Evolutionary conservation across 2,888 invertebrate genomes (phyloP).

Genomic region (Tachina fera): DNA sequence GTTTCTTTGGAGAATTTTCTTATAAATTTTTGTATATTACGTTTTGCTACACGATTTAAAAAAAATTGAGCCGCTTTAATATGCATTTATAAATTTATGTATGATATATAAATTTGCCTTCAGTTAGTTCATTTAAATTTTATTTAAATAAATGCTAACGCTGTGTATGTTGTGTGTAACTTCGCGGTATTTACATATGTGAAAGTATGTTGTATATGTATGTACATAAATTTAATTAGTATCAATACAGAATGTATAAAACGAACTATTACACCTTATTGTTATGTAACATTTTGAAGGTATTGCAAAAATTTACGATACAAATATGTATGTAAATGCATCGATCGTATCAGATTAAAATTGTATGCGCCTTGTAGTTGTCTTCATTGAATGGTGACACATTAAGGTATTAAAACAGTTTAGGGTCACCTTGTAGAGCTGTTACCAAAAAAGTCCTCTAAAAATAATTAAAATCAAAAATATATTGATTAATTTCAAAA

Average conservation of each 20-base stretch:
- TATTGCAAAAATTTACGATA: conserved; percentile 1
- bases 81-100: conserved; percentile 4
- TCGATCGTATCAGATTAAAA: conserved; percentile 31
- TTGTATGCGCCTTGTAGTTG: conserved; percentile 43
- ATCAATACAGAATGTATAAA: conserved; percentile 44
- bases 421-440: conserved; percentile 89
- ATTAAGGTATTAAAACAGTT: conserved; percentile 79
- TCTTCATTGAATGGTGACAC: conserved; percentile 37
- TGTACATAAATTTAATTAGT: conserved; percentile 10
- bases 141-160: conserved; percentile 68
- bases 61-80: neutral
- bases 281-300: conserved; percentile 55
- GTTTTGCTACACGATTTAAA: no score
- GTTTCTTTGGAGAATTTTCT: no score
- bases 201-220: neutral
- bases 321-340: conserved; percentile 16
- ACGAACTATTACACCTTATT: conserved; percentile 69
- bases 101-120: conserved; percentile 32
- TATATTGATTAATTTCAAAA: neutral
- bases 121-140: conserved; percentile 48
- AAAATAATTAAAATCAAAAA: conserved; percentile 76
- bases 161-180: conserved; percentile 57
- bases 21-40: no score
- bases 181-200: conserved; percentile 26
- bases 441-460: conserved; percentile 89